phyloP scores from a whole-genome alignment of 1,140 invertebrate genomes.

The Hylaeus volcanicus region DNA sequence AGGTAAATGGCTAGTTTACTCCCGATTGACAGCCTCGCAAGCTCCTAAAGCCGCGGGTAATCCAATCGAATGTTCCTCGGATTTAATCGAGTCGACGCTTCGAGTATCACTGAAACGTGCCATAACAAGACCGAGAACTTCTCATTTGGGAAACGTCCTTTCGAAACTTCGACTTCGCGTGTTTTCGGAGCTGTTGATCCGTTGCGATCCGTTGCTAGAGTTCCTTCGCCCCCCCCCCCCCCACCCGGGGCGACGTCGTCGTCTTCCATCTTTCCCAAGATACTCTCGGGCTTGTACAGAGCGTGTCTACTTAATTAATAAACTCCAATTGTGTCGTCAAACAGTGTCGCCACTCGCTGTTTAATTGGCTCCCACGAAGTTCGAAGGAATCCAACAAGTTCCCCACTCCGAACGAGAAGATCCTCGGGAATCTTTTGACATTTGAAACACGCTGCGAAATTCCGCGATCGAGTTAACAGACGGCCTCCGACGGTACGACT shows the following conservation, averaged over 20 bases:
- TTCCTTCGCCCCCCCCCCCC: no score
- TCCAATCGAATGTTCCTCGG: background rate
- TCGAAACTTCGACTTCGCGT: no score
- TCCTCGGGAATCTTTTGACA: background rate
- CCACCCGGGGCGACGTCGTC: no score
- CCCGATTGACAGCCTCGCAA: background rate
- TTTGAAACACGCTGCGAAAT: background rate
- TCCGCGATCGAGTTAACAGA: slow-evolving; percentile 9
- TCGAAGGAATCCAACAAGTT: no score
- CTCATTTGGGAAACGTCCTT: no score
- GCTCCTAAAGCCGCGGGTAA: background rate
- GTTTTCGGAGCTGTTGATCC: no score
- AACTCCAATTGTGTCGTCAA: no score
- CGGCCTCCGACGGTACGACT: background rate
- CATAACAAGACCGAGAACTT: no score
- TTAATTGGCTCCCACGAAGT: background rate
- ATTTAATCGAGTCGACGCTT: background rate
- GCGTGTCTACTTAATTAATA: no score
- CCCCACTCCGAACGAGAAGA: background rate
- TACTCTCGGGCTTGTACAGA: no score
- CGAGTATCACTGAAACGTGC: background rate
- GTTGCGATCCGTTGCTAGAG: no score
- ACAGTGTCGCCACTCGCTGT: background rate
- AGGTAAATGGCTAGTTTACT: slow-evolving; percentile 19
- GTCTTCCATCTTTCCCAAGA: no score